Evolutionary conservation across 1,140 invertebrate genomes (phyloP).

Genomic region (Argopecten irradians): DNA sequence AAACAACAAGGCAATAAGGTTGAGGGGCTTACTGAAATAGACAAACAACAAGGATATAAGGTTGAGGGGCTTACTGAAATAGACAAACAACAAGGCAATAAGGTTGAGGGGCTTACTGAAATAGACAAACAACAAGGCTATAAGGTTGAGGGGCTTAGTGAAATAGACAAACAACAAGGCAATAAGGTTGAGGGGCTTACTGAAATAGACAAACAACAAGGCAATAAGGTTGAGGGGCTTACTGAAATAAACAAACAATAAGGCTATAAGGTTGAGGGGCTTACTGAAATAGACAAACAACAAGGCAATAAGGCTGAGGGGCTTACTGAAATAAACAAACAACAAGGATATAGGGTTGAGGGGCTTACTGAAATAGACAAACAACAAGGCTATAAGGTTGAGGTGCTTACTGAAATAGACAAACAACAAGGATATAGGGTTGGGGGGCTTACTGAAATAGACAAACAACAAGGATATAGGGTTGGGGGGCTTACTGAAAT

Average conservation of each 20-base stretch:
- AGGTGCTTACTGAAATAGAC: too few relatives aligned
- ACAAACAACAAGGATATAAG: neutral
- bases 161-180: neutral
- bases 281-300: neutral
- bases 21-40: constrained; percentile 7
- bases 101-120: too few relatives aligned
- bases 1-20: neutral
- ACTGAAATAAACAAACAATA: neutral
- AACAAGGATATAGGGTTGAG: neutral
- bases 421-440: neutral
- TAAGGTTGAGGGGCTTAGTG: neutral
- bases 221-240: neutral
- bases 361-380: neutral
- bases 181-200: too few relatives aligned
- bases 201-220: constrained; percentile 7
- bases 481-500: neutral
- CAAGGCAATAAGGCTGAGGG: too few relatives aligned
- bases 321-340: too few relatives aligned
- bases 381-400: too few relatives aligned
- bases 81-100: too few relatives aligned
- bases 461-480: neutral
- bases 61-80: neutral
- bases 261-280: neutral
- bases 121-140: neutral
- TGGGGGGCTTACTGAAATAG: constrained; percentile 4